A percentile compares a stretch with the other conserved stretches of the same genome.
Evolutionary conservation across 2,888 invertebrate genomes (phyloP).

Genomic region (Lamellibrachia satsuma): DNA sequence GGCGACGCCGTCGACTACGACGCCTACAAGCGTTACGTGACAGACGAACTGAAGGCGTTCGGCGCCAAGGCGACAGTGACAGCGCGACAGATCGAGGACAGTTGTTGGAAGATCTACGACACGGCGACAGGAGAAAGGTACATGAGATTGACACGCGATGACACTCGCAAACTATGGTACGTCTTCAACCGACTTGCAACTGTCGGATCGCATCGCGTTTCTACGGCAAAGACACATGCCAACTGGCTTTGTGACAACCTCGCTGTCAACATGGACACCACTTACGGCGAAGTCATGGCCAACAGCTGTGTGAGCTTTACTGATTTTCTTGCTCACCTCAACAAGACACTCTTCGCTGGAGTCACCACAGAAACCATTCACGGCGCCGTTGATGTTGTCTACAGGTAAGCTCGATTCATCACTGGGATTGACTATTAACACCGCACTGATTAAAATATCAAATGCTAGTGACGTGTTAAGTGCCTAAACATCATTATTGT

Average conservation of each 20-base stretch:
- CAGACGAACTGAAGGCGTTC: not conserved
- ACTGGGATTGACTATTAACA: not conserved
- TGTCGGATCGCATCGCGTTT: constrained; percentile 39
- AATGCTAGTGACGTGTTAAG: not conserved
- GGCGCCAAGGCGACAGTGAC: too few species aligned
- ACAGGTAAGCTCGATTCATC: not conserved
- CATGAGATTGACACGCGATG: not conserved
- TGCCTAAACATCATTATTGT: not conserved
- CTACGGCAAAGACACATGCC: constrained; percentile 30
- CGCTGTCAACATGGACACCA: constrained; percentile 18
- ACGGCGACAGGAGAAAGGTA: constrained; percentile 26
- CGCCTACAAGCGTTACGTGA: not conserved
- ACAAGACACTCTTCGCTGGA: constrained; percentile 27
- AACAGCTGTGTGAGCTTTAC: constrained; percentile 21
- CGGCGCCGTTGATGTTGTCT: constrained; percentile 37
- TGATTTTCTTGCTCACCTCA: constrained; percentile 23
- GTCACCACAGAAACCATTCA: constrained; percentile 18
- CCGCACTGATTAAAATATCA: not conserved
- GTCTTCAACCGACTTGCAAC: constrained; percentile 38
- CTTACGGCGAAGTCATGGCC: constrained; percentile 19
- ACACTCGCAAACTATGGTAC: constrained; percentile 33
- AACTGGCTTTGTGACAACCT: constrained; percentile 40
- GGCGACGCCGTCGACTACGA: not conserved
- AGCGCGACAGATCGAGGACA: constrained; percentile 22
- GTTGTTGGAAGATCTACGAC: constrained; percentile 29